Percentiles rank a stretch among this genome's conserved stretches.
Conservation (phyloP, 64 coral and sea anemone genomes). For the Anthopleura sola region DNA sequence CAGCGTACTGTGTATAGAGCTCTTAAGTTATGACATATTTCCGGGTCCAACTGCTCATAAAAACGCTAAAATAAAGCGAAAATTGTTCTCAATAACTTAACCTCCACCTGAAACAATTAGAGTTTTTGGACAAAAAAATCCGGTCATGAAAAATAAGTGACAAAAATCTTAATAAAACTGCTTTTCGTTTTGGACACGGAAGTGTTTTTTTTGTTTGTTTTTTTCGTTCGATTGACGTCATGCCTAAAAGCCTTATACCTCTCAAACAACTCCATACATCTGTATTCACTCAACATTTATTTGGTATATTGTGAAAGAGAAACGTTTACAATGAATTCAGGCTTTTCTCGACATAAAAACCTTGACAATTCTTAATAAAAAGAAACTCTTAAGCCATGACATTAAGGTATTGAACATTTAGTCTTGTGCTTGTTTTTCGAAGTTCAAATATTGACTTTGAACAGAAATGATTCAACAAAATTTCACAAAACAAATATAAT, state of each 20-base stretch:
- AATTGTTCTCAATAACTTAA: no score
- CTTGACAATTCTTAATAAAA: neutral
- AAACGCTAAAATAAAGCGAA: no score
- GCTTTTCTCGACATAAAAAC: neutral
- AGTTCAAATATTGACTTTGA: neutral
- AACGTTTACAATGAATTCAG: neutral
- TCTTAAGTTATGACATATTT: no score
- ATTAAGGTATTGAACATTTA: neutral
- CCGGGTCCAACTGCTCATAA: no score
- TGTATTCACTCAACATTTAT: neutral
- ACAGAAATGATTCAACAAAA: neutral
- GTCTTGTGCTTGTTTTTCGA: neutral
- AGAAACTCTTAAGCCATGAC: neutral
- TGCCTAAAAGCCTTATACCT: no score
- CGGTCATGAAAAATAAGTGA: no score
- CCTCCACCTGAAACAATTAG: no score
- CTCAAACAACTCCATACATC: neutral
- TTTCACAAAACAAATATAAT: neutral
- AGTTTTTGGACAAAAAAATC: no score
- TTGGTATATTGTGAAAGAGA: neutral
- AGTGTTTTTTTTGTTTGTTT: no score
- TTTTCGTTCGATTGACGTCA: no score
- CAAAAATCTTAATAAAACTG: no score
- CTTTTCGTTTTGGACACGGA: no score
- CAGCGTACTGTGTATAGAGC: neutral